These are phyloP conservation scores for Tineola bisselliella DNA, from an alignment of 2,888 invertebrate species.

Conservation along the genomic window DNA sequence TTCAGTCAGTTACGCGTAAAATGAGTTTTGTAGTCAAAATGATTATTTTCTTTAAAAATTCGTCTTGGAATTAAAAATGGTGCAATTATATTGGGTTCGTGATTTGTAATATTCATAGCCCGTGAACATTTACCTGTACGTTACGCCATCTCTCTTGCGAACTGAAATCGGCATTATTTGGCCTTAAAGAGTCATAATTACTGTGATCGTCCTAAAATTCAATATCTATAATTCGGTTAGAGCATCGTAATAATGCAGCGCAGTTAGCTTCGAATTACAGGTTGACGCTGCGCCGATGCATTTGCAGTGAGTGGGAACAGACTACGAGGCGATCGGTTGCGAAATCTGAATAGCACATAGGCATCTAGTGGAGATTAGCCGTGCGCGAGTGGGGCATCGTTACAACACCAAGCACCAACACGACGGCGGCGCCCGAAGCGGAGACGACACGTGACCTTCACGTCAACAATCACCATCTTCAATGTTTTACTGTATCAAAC, in stretches of 20 bases:
- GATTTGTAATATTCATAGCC: conserved; percentile 1
- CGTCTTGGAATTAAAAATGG: background rate
- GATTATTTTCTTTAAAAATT: background rate
- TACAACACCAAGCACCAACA: background rate
- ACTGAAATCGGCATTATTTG: background rate
- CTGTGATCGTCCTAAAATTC: background rate
- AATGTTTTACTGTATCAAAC: background rate
- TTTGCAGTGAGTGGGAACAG: conserved; percentile 39
- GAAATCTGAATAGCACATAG: conserved; percentile 34
- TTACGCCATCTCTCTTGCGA: conserved; percentile 1
- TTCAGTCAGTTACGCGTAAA: background rate
- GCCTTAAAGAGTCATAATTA: background rate
- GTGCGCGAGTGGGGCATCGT: conserved; percentile 46
- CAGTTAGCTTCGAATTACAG: background rate
- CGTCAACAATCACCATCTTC: background rate
- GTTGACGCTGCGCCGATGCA: background rate
- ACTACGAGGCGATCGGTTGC: conserved; percentile 28
- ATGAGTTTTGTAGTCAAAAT: background rate
- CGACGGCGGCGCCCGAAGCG: background rate
- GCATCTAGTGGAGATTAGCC: conserved; percentile 60
- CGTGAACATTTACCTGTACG: conserved; percentile 2
- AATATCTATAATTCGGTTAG: background rate
- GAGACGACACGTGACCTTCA: conserved; percentile 11
- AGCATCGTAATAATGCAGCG: background rate
- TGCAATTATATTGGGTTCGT: background rate